These are phyloP conservation scores for Calephelis perditalis DNA, from an alignment of 2,888 invertebrate species.

Conservation along the genomic window DNA sequence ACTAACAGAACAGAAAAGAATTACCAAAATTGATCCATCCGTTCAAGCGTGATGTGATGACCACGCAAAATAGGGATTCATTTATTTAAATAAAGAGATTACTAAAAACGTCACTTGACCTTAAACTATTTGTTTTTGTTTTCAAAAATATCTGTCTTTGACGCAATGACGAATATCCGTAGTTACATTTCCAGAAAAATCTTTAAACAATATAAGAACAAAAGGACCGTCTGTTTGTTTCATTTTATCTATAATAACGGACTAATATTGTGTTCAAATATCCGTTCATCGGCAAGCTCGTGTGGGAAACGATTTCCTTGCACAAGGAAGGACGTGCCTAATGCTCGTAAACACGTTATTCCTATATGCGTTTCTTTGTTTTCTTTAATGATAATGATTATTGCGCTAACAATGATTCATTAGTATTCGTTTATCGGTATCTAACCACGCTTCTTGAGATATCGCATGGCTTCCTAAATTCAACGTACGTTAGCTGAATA, in stretches of 20 bases:
- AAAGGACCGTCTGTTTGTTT: conserved; percentile 1
- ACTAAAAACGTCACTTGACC: no score
- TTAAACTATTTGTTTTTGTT: no score
- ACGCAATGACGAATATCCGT: conserved; percentile 2
- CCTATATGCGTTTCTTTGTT: conserved; percentile 6
- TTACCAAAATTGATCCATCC: no score
- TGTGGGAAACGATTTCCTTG: conserved; percentile 53
- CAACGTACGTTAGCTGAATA: no score
- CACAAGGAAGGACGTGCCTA: conserved; percentile 28
- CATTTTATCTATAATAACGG: conserved; percentile 26
- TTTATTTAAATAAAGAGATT: no score
- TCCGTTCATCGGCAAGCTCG: conserved; percentile 41
- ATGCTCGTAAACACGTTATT: conserved; percentile 21
- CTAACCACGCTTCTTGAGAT: not conserved
- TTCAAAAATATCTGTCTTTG: no score
- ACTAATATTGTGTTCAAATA: conserved; percentile 58
- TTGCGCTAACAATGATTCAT: conserved; percentile 5
- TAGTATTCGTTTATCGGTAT: not conserved
- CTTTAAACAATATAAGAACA: not conserved
- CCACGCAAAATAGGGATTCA: no score
- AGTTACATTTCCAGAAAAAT: conserved; percentile 4
- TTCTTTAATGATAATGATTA: conserved; percentile 1
- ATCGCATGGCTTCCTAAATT: conserved; percentile 1
- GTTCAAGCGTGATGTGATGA: no score
- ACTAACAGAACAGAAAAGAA: no score